Evolutionary conservation across 2,888 invertebrate genomes (phyloP).

Genomic region (Gryllus longicercus): DNA sequence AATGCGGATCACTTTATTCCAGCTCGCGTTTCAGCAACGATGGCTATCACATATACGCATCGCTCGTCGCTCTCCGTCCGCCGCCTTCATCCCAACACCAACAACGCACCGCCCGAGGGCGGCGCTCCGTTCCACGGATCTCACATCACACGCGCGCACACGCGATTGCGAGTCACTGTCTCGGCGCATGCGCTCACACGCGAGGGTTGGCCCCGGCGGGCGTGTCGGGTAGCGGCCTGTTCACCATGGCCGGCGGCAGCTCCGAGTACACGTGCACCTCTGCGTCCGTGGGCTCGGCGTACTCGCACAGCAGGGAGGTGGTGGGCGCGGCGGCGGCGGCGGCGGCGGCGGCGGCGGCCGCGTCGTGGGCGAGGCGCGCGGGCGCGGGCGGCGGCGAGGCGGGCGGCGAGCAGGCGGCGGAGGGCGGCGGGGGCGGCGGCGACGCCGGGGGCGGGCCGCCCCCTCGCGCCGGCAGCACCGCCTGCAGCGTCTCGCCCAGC

Average conservation of each 20-base stretch:
- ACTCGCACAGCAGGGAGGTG: constrained; percentile 50
- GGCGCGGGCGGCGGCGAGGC: constrained; percentile 54
- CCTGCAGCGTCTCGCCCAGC: constrained; percentile 55
- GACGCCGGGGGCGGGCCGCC: constrained; percentile 33
- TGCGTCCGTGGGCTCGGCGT: constrained; percentile 55
- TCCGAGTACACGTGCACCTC: constrained; percentile 55
- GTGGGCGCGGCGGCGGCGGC: too few relatives aligned
- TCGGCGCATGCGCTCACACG: background rate
- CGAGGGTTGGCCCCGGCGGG: constrained; percentile 45
- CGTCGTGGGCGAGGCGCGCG: constrained; percentile 53
- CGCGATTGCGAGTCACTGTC: background rate
- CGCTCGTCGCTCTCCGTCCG: too few relatives aligned
- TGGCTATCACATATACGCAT: too few relatives aligned
- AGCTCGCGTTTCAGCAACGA: too few relatives aligned
- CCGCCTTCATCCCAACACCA: too few relatives aligned
- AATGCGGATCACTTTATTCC: too few relatives aligned
- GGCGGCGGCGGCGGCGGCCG: constrained; percentile 18
- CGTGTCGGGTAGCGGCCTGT: constrained; percentile 66
- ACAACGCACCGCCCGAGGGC: too few relatives aligned
- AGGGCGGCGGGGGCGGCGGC: constrained; percentile 33
- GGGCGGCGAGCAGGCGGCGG: constrained; percentile 50
- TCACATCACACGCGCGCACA: too few relatives aligned
- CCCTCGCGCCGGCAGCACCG: constrained; percentile 40
- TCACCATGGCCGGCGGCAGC: constrained; percentile 56
- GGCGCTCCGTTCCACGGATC: too few relatives aligned